A percentile compares a stretch with the other conserved stretches of the same genome.
These are phyloP conservation scores for Syngnathus typhle DNA, from an alignment of 2,113 vertebrate genomes.

Conservation along the genomic window DNA sequence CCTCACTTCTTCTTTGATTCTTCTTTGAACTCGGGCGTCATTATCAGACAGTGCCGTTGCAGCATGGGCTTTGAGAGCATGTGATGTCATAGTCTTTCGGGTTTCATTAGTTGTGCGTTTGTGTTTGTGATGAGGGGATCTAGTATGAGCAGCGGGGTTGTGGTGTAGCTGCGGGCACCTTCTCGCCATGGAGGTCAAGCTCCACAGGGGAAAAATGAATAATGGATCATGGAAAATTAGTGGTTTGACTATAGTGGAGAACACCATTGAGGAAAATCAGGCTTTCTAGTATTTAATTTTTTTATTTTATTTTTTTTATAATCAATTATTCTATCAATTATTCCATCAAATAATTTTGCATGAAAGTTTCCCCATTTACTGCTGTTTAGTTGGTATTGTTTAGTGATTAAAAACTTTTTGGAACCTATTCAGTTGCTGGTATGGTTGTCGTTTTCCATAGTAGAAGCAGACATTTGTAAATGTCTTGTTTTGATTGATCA, in stretches of 20 bases:
- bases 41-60: constrained; percentile 1
- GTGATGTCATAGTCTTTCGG: constrained; percentile 10
- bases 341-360: constrained; percentile 2
- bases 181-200: constrained; percentile 57
- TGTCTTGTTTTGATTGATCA: too few species aligned
- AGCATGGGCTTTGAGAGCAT: background rate
- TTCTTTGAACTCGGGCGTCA: constrained; percentile 46
- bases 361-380: too few species aligned
- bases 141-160: constrained; percentile 19
- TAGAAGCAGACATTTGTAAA: too few species aligned
- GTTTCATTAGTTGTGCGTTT: constrained; percentile 17
- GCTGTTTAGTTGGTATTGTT: too few species aligned
- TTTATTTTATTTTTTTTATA: constrained; percentile 13
- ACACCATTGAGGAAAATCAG: constrained; percentile 36
- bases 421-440: too few species aligned
- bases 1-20: constrained; percentile 34
- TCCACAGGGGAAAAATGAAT: constrained; percentile 64
- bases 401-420: too few species aligned
- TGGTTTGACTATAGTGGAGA: constrained; percentile 48
- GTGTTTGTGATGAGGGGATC: background rate
- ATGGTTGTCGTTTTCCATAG: too few species aligned
- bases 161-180: constrained; percentile 52
- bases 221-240: constrained; percentile 68
- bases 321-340: too few species aligned
- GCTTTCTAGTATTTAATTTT: constrained; percentile 31